Conservation (phyloP, 2,113 vertebrate genomes). For the Crocuta crocuta region DNA sequence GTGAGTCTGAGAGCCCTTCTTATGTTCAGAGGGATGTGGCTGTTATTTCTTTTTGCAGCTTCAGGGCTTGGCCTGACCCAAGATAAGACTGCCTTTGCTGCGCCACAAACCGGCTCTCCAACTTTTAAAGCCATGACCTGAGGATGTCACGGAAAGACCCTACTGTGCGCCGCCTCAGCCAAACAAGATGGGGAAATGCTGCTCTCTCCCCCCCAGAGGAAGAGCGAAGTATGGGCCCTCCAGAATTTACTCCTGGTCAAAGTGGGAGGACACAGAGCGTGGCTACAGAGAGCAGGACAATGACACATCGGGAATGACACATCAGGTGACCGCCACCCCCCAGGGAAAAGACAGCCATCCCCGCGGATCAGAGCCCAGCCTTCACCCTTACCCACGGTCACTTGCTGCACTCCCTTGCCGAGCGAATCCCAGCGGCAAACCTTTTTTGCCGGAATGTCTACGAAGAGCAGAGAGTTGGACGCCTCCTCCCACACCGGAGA, state of each 20-base stretch:
- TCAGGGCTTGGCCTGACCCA: neutral
- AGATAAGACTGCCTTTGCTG: neutral
- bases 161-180: neutral
- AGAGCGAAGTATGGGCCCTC: neutral
- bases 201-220: neutral
- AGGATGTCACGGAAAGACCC: neutral
- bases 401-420: slow-evolving; percentile 84
- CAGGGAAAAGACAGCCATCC: neutral
- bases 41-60: neutral
- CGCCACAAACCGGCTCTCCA: neutral
- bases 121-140: neutral
- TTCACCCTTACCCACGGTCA: slow-evolving; percentile 89
- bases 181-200: neutral
- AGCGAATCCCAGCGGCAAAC: slow-evolving; percentile 91
- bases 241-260: neutral
- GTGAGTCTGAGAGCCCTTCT: neutral
- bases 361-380: neutral
- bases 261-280: neutral
- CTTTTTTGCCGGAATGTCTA: slow-evolving; percentile 91
- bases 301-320: neutral
- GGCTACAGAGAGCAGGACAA: neutral
- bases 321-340: neutral
- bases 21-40: neutral
- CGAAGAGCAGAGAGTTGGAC: slow-evolving; percentile 89
- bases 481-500: slow-evolving; percentile 95